Evolutionary conservation across 2,797 vertebrate genomes (phyloP).

Genomic region (Gila robusta): DNA sequence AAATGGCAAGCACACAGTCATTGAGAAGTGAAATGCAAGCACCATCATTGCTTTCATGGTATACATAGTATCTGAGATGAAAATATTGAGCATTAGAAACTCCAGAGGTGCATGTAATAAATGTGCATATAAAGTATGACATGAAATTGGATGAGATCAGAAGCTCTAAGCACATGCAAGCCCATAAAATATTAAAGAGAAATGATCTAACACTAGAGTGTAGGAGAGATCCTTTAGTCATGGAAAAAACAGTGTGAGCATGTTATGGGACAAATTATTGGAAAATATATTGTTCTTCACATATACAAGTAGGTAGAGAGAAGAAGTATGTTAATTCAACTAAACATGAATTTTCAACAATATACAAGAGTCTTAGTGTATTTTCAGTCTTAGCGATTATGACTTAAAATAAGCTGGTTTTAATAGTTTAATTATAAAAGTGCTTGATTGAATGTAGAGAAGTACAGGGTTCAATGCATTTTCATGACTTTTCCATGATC

Average conservation of each 20-base stretch:
- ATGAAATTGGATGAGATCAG: slow-evolving; percentile 46
- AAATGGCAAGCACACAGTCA: neutral
- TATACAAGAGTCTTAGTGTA: neutral
- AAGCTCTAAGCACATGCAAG: slow-evolving; percentile 48
- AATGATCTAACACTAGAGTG: slow-evolving; percentile 13
- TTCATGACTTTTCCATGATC: neutral
- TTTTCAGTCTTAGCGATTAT: neutral
- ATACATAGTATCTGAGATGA: slow-evolving; percentile 31
- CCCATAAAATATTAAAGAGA: slow-evolving; percentile 25
- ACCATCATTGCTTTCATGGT: slow-evolving; percentile 5
- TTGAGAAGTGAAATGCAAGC: neutral
- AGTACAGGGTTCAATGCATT: neutral
- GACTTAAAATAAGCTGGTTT: neutral
- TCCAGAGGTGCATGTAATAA: slow-evolving; percentile 36
- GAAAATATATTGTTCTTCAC: neutral
- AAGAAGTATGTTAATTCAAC: neutral
- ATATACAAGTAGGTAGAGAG: neutral
- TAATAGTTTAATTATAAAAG: neutral
- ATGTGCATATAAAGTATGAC: slow-evolving; percentile 47
- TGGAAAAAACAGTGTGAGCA: neutral
- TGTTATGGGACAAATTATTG: slow-evolving; percentile 7
- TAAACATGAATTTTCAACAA: neutral
- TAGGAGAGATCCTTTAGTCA: slow-evolving; percentile 12
- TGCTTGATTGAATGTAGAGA: neutral
- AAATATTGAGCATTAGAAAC: slow-evolving; percentile 43